Percentiles rank a stretch among this genome's conserved stretches.
phyloP scores from a whole-genome alignment of 30 jellyfish, hydroid and myxozoan species.

The Cassiopea xamachana region DNA sequence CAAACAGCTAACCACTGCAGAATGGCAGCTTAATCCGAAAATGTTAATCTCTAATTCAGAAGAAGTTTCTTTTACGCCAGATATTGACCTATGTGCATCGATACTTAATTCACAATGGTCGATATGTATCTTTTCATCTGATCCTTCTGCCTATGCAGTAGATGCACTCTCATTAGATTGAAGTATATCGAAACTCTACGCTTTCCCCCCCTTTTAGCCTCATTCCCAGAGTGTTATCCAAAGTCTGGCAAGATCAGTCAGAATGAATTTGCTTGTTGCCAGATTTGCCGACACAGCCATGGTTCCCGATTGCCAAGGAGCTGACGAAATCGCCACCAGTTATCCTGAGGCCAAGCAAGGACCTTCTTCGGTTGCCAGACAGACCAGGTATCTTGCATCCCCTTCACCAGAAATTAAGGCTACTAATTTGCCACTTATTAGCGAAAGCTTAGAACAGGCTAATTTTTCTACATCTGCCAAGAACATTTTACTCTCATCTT shows the following conservation, averaged over 20 bases:
- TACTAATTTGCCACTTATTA: neutral
- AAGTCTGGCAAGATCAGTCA: neutral
- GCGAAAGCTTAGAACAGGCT: neutral
- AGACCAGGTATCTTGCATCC: neutral
- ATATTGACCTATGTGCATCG: slow-evolving; percentile 60
- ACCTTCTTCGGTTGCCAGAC: neutral
- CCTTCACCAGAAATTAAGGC: neutral
- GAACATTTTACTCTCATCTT: neutral
- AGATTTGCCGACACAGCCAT: slow-evolving; percentile 14
- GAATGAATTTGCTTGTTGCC: neutral
- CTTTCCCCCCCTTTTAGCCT: slow-evolving; percentile 58
- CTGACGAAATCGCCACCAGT: neutral
- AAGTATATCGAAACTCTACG: slow-evolving; percentile 30
- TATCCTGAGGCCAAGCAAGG: neutral
- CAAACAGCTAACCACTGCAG: neutral
- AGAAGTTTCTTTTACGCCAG: slow-evolving; percentile 25
- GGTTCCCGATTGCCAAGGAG: neutral
- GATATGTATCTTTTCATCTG: slow-evolving; percentile 31
- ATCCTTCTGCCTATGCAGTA: slow-evolving; percentile 46
- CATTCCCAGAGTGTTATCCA: neutral
- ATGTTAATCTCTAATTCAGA: neutral
- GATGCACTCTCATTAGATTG: slow-evolving; percentile 63
- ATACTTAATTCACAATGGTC: slow-evolving; percentile 3
- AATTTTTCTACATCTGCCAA: neutral
- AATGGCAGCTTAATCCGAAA: slow-evolving; percentile 8